Base-by-base conservation (phyloP, 2,888 invertebrate species). In the Thymelicus acteon region DNA sequence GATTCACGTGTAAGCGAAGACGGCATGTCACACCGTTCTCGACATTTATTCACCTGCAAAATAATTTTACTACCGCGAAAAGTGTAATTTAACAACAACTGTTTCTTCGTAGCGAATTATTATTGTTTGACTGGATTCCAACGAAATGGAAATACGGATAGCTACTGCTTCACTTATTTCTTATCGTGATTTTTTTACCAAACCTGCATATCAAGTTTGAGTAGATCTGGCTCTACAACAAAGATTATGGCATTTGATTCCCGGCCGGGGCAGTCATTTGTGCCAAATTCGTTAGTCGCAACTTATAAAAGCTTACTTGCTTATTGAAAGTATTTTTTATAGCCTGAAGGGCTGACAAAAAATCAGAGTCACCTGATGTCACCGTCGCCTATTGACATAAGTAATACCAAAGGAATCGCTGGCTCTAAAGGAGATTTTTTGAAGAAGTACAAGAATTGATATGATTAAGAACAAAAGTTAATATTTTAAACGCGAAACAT, bases 1-100 rank as follows among this genome's bases (percentile, higher is more conserved):
- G 72, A 74, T 73, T 74, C 74, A 71, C 72, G 71, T 64, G 70
- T 49, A 44, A 60, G 40, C 60, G 49, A 60, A 64, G 31, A 57
- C 57, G 39, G 40, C 37, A 6, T 49, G 63, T 69, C 68, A 62
- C 61, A 68, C 61, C 62, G 67, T 54, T 7, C n/a, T 12, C 61
- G 47, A 12, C 15, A 52, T 62, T 54, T 54, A 54, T 62, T 62
- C 52, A 39, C 39, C 24, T 49, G 15, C 40, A 40, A 61, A 24
- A 40, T 67, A 44, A 67, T 62, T 24, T 54, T 48, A 57, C 57
- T 54, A 57, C 31, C 6, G 10, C 61, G 19, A 57, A 62, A 57
- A 47, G 47, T 62, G 24, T 49, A 57, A 57, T 57, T 37, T 37
- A 57, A 37, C 57, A 57, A n/a, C 13, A 37, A 37, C 13, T 57